Evolutionary conservation across 2,113 vertebrate species (phyloP), one percentile per base, ranked within the genome.

Genomic region (Chlamydotis undulata): DNA sequence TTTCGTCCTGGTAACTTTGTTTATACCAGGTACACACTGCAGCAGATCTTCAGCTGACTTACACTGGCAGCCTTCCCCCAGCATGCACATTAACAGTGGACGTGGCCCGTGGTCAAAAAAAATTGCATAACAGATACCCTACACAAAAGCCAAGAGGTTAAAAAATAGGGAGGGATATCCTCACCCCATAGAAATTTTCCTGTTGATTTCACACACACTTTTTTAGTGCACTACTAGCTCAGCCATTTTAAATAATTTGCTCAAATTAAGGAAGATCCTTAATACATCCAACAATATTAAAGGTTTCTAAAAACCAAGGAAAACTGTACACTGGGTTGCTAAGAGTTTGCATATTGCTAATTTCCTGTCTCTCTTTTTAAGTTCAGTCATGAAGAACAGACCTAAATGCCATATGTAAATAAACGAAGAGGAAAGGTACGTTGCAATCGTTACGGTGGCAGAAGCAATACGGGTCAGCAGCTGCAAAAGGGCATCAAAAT

Each of bases 1-100:
- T 92, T 90, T 67, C 39, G 52, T 63, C 71, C 71, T n/a, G 24
- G 60, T 19, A 73, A 50, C 60, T 84, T 57, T 87, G 52, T 86
- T 93, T 81, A 41, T 19, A 22, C 2, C 88, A 78, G 88, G 93
- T 95, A 96, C 60, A 24, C 19, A 6, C 31, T 65, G 89, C 68
- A 70, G 61, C 73, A 60, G 69, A 82, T 79, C 61, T 87, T 69
- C 83, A 85, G 61, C 89, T 96, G 86, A 78, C 86, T 83, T 41
- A 28, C 11, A 8, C 41, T 37, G 83, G 49, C 65, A 80, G 37
- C 41, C 16, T 78, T 90, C 47, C 75, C 56, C 63, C 25, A 0
- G 0, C 53, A 50, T 7, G 23, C 75, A 61, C 53, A 81, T 64
- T 28, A 78, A 47, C 43, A 29, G 60, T 19, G 39, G 29, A 75